Base-by-base conservation (phyloP, 1,140 invertebrate species). In the Calliopsis andreniformis region DNA sequence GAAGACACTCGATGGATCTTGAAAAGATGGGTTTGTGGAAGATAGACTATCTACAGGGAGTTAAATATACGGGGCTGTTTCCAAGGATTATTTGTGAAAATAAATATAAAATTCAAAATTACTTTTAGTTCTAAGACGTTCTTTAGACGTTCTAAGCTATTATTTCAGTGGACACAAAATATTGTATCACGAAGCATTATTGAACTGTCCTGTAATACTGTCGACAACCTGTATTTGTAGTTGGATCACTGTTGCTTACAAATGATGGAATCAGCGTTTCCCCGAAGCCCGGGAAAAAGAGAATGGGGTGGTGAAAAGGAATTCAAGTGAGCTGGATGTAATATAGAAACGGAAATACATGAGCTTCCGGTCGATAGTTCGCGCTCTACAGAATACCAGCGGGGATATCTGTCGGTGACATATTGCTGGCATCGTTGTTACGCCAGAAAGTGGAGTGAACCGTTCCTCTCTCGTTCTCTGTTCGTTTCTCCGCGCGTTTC, bases 361-460 rank as follows among this genome's bases (percentile, higher is more conserved):
- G 85, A 83, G 83, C 84, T 87, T 84, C 87, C 80, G 80, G 80
- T 84, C 73, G 80, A 87, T 81, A 76, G 85, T 75, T 82, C 71
- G 77, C 63, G 43, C 63, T 79, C 71, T 51, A 20, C 42, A 77
- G 81, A 88, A 79, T 79, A 73, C 80, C 72, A 76, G 80, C 66
- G 55, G 79, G 81, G 83, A 83, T 83, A 87, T 85, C 89, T 90
- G 90, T 80, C 85, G 76, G 71, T 90, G 89, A 90, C 89, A 90
- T 89, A 90, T 90, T 89, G 89, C 85, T 79, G 75, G 84, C 86
- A 86, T 87, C 83, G 78, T 79, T 83, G 82, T 89, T 87, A 80
- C 82, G 78, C 73, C 87, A 78, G 76, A 88, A 88, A 88, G 83
- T 84, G 77, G 81, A 81, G 71, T 35, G 64, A 66, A 64, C 43